Base-by-base conservation (phyloP, 2,797 vertebrate genomes). In the Acipenser ruthenus region DNA sequence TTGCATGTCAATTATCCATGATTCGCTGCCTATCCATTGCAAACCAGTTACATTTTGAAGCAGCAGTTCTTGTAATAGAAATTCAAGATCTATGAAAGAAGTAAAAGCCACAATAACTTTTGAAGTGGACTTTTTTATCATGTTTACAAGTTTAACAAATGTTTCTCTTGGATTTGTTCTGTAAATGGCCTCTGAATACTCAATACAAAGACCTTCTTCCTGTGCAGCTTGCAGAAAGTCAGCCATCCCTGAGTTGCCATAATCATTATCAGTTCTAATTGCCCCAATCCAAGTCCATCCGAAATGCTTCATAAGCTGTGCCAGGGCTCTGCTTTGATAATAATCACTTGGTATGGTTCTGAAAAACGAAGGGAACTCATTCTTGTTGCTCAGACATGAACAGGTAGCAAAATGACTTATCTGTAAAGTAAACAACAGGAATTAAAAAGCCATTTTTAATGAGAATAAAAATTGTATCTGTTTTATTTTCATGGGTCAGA, bases 391-490 rank as follows among this genome's bases (percentile, higher is more conserved):
- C 2, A 58, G 55, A 58, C 55, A 58, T n/a, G 55, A 11, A 58
- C 55, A 58, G 10, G 55, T 58, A 11, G 55, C 55, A 58, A 58
- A 58, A n/a, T 58, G 55, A 7, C 55, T 58, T 10, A 58, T 58
- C 55, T 58, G 55, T 15, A 58, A 11, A 11, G 55, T 7, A 58
- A 11, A 58, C 10, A 58, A 58, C 12, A 58, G 55, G 23, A 37
- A 37, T 37, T 3, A 37, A 37, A 37, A 37, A 37, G 23, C 23
- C 2, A 37, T 37, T 37, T 37, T 37, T 15, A 4, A 49, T 79
- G 71, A 60, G 79, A 81, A 68, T 70, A 70, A 52, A 74, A 68
- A 63, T 70, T 3, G 1, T 66, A 5, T 9, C 60, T 63, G 48
- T 18, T 18, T 18, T 18, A 18, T 78, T 37, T 37, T 37, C 23